A percentile compares a stretch with the other conserved stretches of the same genome.
These are phyloP conservation scores for Littorina saxatilis DNA, from an alignment of 1,140 invertebrate species.

Conservation along the genomic window DNA sequence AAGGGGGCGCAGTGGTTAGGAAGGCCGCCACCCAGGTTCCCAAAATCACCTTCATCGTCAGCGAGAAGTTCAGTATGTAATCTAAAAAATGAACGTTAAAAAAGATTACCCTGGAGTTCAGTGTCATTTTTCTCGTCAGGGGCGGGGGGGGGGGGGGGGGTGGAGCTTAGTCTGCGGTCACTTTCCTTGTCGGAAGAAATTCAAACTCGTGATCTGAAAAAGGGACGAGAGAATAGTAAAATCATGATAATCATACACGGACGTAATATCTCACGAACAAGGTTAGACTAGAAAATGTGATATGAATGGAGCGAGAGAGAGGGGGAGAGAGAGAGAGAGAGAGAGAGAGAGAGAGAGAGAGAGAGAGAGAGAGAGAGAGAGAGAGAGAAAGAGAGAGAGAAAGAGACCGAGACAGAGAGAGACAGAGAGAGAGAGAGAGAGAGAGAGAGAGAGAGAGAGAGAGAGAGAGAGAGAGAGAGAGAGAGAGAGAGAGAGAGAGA, in stretches of 20 bases:
- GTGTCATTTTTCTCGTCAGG: not conserved
- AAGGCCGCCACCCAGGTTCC: slow-evolving; percentile 39
- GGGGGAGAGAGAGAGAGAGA: not conserved
- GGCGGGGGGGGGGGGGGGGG: too few species aligned
- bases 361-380: not conserved
- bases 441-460: not conserved
- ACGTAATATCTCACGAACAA: not conserved
- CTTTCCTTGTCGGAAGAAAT: too few species aligned
- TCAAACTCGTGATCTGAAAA: not conserved
- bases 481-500: too few species aligned
- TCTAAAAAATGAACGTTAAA: slow-evolving; percentile 37
- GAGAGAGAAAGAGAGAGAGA: not conserved
- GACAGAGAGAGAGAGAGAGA: not conserved
- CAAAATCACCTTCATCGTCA: slow-evolving; percentile 17
- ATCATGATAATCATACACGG: not conserved
- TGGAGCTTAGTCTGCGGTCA: too few species aligned
- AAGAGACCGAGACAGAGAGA: too few species aligned
- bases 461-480: not conserved
- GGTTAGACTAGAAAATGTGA: not conserved
- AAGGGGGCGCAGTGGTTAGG: slow-evolving; percentile 48
- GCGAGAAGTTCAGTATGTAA: slow-evolving; percentile 29
- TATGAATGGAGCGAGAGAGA: not conserved
- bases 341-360: not conserved
- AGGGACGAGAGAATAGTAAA: not conserved
- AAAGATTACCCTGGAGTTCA: not conserved